Evolutionary conservation across 2,797 vertebrate species (phyloP).

Genomic region (Cephalopachus bancanus): DNA sequence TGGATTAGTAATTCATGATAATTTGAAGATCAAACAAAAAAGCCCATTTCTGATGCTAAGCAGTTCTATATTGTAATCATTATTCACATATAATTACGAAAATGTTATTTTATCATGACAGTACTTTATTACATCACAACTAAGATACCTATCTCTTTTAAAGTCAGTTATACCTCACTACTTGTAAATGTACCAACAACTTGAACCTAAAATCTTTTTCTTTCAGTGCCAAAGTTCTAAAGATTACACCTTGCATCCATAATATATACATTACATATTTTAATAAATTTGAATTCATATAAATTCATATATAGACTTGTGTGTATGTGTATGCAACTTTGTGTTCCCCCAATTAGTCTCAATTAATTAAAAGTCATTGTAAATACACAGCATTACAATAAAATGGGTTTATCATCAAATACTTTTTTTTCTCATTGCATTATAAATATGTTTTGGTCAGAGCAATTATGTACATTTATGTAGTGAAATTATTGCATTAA

Average conservation of each 20-base stretch:
- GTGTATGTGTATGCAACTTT: neutral
- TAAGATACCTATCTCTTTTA: neutral
- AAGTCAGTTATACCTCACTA: neutral
- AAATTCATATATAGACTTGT: neutral
- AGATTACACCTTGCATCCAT: neutral
- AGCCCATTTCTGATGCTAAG: neutral
- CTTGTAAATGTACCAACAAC: neutral
- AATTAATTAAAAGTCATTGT: neutral
- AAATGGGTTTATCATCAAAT: slow-evolving; percentile 25
- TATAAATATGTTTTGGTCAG: slow-evolving; percentile 70
- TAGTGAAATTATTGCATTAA: slow-evolving; percentile 78
- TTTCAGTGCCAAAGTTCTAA: neutral
- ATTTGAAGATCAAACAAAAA: neutral
- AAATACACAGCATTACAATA: neutral
- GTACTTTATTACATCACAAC: neutral
- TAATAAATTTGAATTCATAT: neutral
- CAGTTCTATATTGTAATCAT: neutral
- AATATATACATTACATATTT: neutral
- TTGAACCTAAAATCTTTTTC: neutral
- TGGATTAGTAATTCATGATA: neutral
- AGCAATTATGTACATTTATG: slow-evolving; percentile 72
- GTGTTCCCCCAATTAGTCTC: neutral
- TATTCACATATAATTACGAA: neutral
- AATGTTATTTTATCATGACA: neutral
- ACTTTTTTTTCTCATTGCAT: neutral